These are phyloP conservation scores for Pachyuromys duprasi DNA, from an alignment of 2,797 vertebrate species.

Conservation along the genomic window DNA sequence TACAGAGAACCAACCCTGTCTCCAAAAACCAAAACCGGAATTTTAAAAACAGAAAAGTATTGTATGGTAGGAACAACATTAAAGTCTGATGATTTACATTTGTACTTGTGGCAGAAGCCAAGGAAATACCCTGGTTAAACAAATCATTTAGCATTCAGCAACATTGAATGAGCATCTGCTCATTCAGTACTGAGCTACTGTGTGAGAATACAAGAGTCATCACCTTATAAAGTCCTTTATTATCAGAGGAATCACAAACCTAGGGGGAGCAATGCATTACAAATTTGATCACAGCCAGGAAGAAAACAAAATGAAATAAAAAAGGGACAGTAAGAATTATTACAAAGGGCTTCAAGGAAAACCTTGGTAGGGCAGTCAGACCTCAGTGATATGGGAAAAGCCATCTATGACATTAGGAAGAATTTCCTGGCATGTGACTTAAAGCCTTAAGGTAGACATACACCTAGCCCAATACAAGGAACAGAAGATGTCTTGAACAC, in stretches of 20 bases:
- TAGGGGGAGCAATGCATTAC: background rate
- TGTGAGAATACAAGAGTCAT: background rate
- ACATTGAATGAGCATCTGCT: conserved; percentile 22
- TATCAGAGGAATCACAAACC: background rate
- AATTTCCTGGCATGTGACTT: background rate
- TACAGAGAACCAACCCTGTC: background rate
- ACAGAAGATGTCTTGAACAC: background rate
- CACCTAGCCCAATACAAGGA: background rate
- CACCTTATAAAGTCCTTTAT: conserved; percentile 34
- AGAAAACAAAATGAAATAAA: background rate
- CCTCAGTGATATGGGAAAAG: conserved; percentile 5
- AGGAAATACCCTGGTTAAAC: conserved; percentile 17
- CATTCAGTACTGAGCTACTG: conserved; percentile 4
- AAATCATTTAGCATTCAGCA: conserved; percentile 22
- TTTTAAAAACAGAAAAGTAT: background rate
- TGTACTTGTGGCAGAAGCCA: conserved; percentile 37
- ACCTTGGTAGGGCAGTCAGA: background rate
- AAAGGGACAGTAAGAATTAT: background rate
- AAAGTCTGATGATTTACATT: conserved; percentile 6
- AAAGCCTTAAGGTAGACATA: background rate
- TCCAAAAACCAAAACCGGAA: background rate
- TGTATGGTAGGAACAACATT: background rate
- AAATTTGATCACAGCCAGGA: background rate
- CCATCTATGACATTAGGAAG: background rate
- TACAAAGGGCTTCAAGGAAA: conserved; percentile 1